Percentiles rank a stretch among this genome's conserved stretches.
Conservation (phyloP, 2,113 vertebrate species). For the Lepisosteus osseus region DNA sequence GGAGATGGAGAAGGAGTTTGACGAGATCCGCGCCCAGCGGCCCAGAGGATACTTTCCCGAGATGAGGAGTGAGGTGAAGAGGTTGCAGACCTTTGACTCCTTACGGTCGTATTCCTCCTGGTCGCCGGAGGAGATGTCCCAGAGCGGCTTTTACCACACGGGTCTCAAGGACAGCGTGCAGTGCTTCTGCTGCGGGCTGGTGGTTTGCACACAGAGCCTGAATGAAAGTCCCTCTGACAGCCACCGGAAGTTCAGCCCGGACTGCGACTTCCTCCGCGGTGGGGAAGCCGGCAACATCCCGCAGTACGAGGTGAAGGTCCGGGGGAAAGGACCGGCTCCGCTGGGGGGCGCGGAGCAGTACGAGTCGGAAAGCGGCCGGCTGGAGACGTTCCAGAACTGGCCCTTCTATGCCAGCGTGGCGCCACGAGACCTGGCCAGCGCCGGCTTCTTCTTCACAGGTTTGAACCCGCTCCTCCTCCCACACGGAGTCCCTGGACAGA, state of each 20-base stretch:
- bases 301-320: conserved; percentile 18
- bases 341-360: neutral
- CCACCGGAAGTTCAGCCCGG: conserved; percentile 18
- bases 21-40: conserved; percentile 11
- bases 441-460: conserved; percentile 36
- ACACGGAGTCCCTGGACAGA: too few species aligned
- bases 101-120: neutral
- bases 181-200: conserved; percentile 34
- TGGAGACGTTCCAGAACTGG: conserved; percentile 18
- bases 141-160: conserved; percentile 25
- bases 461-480: too few species aligned
- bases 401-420: neutral
- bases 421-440: conserved; percentile 2
- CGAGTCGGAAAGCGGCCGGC: neutral
- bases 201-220: conserved; percentile 6
- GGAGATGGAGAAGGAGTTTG: conserved; percentile 17
- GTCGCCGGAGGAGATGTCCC: conserved; percentile 29
- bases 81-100: conserved; percentile 22
- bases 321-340: neutral
- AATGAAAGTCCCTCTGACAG: neutral
- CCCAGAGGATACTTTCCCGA: conserved; percentile 17
- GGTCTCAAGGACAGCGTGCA: conserved; percentile 5
- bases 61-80: conserved; percentile 30
- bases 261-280: conserved; percentile 25
- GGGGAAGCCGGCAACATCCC: conserved; percentile 29